Evolutionary conservation across 2,113 vertebrate genomes (phyloP).

Genomic region (Bettongia penicillata): DNA sequence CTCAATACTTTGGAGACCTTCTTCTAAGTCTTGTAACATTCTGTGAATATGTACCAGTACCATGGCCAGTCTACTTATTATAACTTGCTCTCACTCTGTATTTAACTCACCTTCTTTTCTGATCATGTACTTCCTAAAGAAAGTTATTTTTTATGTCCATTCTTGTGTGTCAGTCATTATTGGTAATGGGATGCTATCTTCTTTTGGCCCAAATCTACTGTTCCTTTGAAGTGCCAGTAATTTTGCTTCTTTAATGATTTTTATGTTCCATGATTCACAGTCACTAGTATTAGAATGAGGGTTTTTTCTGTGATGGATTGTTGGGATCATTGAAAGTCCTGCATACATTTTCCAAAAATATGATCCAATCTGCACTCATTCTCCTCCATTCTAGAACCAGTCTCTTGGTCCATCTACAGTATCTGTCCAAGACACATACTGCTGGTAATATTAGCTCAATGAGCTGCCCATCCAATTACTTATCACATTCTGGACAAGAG

Average conservation of each 20-base stretch:
- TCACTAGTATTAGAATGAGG: neutral
- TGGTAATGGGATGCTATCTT: neutral
- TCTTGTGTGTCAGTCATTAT: neutral
- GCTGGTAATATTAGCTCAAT: neutral
- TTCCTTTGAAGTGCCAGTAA: neutral
- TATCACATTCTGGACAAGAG: neutral
- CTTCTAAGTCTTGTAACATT: neutral
- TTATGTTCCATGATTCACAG: neutral
- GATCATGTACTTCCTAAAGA: neutral
- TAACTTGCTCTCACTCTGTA: neutral
- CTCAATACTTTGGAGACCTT: neutral
- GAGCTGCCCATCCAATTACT: neutral
- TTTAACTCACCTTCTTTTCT: neutral
- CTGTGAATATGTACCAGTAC: neutral
- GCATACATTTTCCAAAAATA: neutral
- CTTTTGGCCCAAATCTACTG: neutral
- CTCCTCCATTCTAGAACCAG: neutral
- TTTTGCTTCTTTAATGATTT: neutral
- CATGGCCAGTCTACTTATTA: neutral
- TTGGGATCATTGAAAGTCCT: neutral
- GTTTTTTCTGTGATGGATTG: neutral
- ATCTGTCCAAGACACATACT: neutral
- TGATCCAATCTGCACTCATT: neutral
- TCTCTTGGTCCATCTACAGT: neutral
- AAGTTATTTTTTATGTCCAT: neutral